Percentiles rank a stretch among this genome's conserved stretches.
Conservation (phyloP, 1,140 invertebrate genomes). For the Aphaenogaster floridana region DNA sequence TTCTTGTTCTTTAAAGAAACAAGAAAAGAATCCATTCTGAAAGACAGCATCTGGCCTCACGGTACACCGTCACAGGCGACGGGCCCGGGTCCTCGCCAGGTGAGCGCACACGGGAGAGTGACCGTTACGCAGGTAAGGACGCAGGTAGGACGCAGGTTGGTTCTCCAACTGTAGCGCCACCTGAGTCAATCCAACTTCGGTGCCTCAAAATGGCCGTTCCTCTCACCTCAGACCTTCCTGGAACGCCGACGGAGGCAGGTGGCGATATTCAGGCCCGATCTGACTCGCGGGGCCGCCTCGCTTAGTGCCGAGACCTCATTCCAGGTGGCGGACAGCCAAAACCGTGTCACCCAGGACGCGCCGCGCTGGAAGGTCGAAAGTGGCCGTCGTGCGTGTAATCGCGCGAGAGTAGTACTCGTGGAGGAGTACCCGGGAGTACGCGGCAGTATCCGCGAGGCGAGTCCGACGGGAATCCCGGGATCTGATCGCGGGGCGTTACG, state of each 20-base stretch:
- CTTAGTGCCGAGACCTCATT: conserved; percentile 70
- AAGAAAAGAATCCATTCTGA: neutral
- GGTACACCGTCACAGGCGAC: neutral
- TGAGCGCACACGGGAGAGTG: conserved; percentile 66
- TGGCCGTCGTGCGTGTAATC: conserved; percentile 17
- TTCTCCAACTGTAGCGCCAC: conserved; percentile 75
- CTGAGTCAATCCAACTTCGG: conserved; percentile 65
- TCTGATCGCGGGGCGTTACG: neutral
- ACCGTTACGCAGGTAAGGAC: conserved; percentile 58
- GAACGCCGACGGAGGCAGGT: conserved; percentile 76
- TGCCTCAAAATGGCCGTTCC: conserved; percentile 78
- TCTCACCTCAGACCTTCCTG: conserved; percentile 78
- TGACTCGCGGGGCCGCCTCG: conserved; percentile 61
- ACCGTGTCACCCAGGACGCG: conserved; percentile 62
- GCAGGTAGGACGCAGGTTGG: conserved; percentile 46
- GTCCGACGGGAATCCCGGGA: neutral
- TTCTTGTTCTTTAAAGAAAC: neutral
- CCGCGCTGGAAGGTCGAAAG: conserved; percentile 56
- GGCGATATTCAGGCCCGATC: conserved; percentile 70
- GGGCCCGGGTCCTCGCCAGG: conserved; percentile 62
- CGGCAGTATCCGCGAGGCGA: neutral
- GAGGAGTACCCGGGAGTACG: neutral
- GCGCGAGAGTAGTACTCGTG: neutral
- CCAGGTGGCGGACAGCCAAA: conserved; percentile 66
- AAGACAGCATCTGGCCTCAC: neutral